These are phyloP conservation scores for Actinopyga echinites DNA, from an alignment of 53 echinoderm and acorn worm genomes.

Conservation along the genomic window DNA sequence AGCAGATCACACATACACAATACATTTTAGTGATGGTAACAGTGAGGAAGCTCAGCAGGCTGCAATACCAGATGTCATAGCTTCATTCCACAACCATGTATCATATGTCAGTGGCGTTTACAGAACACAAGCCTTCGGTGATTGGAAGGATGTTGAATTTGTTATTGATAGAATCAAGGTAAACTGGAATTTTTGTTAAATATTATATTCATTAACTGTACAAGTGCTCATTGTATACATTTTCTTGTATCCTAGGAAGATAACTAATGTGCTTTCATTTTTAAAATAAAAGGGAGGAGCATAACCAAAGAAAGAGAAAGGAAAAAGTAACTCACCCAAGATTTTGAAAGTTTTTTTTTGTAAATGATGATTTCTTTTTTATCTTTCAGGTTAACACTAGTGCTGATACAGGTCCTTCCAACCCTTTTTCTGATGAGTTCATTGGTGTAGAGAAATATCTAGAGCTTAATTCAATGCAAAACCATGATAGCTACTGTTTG, in stretches of 20 bases:
- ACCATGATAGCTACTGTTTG: constrained; percentile 78
- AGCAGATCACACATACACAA: constrained; percentile 89
- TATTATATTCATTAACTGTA: too few relatives aligned
- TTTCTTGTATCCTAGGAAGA: too few relatives aligned
- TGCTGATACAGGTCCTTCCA: constrained; percentile 47
- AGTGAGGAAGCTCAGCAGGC: not conserved
- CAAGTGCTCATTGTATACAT: too few relatives aligned
- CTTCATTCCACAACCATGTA: constrained; percentile 76
- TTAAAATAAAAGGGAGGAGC: too few relatives aligned
- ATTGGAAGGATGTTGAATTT: constrained; percentile 60
- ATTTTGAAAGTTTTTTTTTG: too few relatives aligned
- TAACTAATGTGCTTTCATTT: too few relatives aligned
- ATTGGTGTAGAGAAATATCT: constrained; percentile 97
- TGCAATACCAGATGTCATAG: constrained; percentile 66
- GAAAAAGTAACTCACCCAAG: too few relatives aligned
- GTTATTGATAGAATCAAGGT: constrained; percentile 83
- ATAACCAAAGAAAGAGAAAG: too few relatives aligned
- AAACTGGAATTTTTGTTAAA: not conserved
- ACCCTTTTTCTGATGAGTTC: constrained; percentile 72
- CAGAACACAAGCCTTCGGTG: constrained; percentile 35
- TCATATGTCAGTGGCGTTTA: constrained; percentile 77
- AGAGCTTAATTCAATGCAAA: constrained; percentile 87
- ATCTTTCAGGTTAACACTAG: constrained; percentile 71
- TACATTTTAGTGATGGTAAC: constrained; percentile 48
- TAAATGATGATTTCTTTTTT: too few relatives aligned